Percentiles rank a stretch among this genome's conserved stretches.
These are phyloP conservation scores for Corythornis madagascariensis DNA, from an alignment of 2,113 vertebrate genomes.

Conservation along the genomic window DNA sequence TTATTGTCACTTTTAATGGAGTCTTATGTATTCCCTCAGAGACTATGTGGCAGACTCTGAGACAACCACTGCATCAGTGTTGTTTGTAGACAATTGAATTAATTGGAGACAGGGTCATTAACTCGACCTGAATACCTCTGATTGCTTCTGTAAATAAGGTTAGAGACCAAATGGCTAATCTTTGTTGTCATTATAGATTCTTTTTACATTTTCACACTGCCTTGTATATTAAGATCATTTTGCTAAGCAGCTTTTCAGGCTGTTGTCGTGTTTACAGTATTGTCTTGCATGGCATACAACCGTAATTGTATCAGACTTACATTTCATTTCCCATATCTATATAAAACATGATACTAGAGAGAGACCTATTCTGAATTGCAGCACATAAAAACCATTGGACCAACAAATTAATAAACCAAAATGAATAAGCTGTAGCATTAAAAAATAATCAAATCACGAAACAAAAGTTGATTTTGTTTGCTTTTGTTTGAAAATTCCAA, in stretches of 20 bases:
- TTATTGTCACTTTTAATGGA: conserved; percentile 83
- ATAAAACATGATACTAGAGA: conserved; percentile 70
- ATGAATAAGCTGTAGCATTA: conserved; percentile 71
- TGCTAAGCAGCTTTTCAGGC: conserved; percentile 76
- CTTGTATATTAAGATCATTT: conserved; percentile 82
- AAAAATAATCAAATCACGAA: conserved; percentile 70
- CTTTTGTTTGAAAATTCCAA: conserved; percentile 52
- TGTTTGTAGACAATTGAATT: conserved; percentile 86
- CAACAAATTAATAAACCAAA: conserved; percentile 80
- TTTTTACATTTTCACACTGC: conserved; percentile 81
- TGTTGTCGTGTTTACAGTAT: conserved; percentile 71
- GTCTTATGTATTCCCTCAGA: conserved; percentile 77
- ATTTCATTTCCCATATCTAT: conserved; percentile 76
- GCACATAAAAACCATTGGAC: conserved; percentile 78
- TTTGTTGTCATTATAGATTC: conserved; percentile 80
- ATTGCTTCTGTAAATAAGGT: conserved; percentile 84
- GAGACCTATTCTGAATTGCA: conserved; percentile 61
- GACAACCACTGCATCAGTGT: conserved; percentile 77
- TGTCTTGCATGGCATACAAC: conserved; percentile 67
- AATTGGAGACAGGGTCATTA: conserved; percentile 86
- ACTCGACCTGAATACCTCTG: conserved; percentile 84
- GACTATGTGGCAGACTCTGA: conserved; percentile 73
- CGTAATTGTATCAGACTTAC: conserved; percentile 75
- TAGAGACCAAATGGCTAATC: conserved; percentile 83
- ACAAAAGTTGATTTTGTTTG: conserved; percentile 64